These are phyloP conservation scores for Heliconius cydno DNA, from an alignment of 2,888 invertebrate species.

Conservation along the genomic window DNA sequence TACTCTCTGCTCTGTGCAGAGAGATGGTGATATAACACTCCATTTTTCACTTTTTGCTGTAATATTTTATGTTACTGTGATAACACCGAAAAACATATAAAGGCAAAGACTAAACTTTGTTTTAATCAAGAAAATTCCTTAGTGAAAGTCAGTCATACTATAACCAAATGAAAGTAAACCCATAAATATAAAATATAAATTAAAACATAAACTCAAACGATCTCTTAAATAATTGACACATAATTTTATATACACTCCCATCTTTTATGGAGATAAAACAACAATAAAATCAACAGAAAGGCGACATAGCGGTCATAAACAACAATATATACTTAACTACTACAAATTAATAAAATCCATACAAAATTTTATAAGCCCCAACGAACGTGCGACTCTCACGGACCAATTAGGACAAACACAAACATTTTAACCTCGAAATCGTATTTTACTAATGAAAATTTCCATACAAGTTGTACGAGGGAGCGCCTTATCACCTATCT, in stretches of 20 bases:
- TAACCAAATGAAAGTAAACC: neutral
- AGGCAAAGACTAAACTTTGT: too few relatives aligned
- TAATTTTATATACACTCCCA: conserved; percentile 11
- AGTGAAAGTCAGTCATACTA: too few relatives aligned
- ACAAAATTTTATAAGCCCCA: conserved; percentile 69
- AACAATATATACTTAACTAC: conserved; percentile 36
- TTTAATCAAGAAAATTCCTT: too few relatives aligned
- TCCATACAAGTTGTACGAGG: conserved; percentile 60
- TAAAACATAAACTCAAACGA: conserved; percentile 10
- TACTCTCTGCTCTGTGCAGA: neutral
- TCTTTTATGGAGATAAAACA: conserved; percentile 13
- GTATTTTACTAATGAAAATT: conserved; percentile 79
- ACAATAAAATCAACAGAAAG: conserved; percentile 30
- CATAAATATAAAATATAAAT: conserved; percentile 2
- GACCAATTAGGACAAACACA: conserved; percentile 79
- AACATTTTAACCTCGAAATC: conserved; percentile 71
- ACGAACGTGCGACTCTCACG: conserved; percentile 64
- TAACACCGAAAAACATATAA: too few relatives aligned
- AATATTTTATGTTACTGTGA: neutral
- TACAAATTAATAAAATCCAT: conserved; percentile 67
- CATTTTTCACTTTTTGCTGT: neutral
- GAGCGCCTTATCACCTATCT: conserved; percentile 79
- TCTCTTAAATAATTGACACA: conserved; percentile 23
- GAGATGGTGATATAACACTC: neutral
- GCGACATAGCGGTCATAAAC: conserved; percentile 28